phyloP scores from a whole-genome alignment of 2,113 vertebrate genomes.

The Plecturocebus donacophilus region DNA sequence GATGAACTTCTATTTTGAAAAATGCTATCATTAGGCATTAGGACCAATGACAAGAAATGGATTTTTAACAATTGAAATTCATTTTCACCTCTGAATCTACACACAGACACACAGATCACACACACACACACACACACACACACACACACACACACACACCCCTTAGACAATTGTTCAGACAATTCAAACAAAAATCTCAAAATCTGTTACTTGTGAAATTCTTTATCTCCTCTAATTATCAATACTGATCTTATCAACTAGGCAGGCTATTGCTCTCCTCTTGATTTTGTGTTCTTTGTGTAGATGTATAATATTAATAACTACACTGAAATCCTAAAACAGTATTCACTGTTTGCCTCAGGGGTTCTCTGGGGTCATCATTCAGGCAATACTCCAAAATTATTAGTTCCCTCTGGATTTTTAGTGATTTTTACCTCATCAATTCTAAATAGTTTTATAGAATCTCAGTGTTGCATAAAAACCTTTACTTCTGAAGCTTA shows the following conservation, averaged over 20 bases:
- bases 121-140: not conserved
- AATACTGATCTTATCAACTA: not conserved
- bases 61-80: not conserved
- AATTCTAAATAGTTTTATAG: conserved; percentile 28
- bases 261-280: not conserved
- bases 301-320: not conserved
- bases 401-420: not conserved
- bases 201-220: not conserved
- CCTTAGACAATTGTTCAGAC: not conserved
- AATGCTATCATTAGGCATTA: not conserved
- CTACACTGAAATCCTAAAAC: not conserved
- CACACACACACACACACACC: not conserved
- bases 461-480: conserved; percentile 32
- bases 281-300: not conserved
- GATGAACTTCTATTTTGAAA: conserved; percentile 9
- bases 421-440: not conserved
- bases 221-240: not conserved
- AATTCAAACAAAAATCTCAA: conserved; percentile 8
- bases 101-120: too few relatives aligned
- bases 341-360: not conserved
- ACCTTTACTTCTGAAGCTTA: not conserved
- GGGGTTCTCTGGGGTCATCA: not conserved
- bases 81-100: not conserved
- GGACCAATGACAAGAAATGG: not conserved
- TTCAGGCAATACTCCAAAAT: not conserved